Percentiles rank a stretch among this genome's conserved stretches.
Conservation (phyloP, 2,797 vertebrate genomes). For the Tenualosa ilisha region DNA sequence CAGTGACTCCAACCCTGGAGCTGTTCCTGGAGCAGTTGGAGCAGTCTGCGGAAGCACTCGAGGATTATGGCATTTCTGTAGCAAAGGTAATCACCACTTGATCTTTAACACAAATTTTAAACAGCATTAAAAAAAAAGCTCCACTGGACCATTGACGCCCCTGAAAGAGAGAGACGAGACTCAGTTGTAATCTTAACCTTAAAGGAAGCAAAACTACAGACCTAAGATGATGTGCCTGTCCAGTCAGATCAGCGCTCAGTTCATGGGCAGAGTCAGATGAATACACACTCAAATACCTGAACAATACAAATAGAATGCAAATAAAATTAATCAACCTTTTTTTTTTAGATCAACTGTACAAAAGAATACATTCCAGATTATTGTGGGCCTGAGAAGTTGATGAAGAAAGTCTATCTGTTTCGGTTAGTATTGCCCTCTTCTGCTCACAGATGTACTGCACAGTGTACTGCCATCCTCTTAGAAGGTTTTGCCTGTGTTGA, state of each 20-base stretch:
- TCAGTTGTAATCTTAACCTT: not conserved
- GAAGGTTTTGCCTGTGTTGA: not conserved
- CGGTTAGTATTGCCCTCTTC: conserved; percentile 67
- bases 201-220: not conserved
- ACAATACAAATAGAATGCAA: no score
- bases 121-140: no score
- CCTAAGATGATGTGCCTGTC: not conserved
- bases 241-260: no score
- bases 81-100: conserved; percentile 74
- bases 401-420: conserved; percentile 85
- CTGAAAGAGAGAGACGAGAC: not conserved
- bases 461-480: not conserved
- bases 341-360: conserved; percentile 84
- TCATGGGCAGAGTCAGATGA: not conserved
- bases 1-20: conserved; percentile 71
- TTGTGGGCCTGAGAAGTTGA: conserved; percentile 76
- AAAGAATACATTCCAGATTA: conserved; percentile 74
- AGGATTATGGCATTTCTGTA: conserved; percentile 84
- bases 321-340: no score
- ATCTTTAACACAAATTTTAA: no score
- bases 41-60: conserved; percentile 75
- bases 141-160: no score
- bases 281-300: not conserved
- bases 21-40: conserved; percentile 81
- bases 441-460: not conserved